These are phyloP conservation scores for Nycticorax nycticorax DNA, from an alignment of 2,113 vertebrate species.

Conservation along the genomic window DNA sequence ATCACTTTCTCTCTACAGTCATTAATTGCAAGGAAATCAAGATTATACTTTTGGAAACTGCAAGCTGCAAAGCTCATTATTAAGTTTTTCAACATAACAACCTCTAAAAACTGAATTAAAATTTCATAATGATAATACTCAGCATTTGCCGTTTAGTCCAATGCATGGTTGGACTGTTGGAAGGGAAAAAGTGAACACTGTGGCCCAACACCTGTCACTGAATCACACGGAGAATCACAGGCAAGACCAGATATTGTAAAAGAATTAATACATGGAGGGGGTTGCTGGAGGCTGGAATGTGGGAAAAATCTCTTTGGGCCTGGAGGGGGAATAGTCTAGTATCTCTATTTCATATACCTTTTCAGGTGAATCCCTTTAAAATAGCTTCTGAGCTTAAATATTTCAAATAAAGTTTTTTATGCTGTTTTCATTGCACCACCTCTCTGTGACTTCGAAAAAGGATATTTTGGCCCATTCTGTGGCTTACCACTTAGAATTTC, in stretches of 20 bases:
- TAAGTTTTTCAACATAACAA: constrained; percentile 11
- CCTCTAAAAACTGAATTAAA: constrained; percentile 5
- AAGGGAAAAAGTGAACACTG: neutral
- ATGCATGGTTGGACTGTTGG: neutral
- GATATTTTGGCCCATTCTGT: neutral
- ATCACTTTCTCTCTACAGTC: neutral
- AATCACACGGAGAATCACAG: neutral
- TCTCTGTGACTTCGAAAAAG: neutral
- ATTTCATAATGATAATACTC: neutral
- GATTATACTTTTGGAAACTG: constrained; percentile 16
- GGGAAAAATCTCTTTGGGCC: neutral
- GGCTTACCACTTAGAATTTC: neutral
- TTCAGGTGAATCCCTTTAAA: neutral
- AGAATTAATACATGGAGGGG: neutral
- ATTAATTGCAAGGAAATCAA: constrained; percentile 52
- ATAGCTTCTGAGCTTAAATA: neutral
- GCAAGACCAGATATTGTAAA: neutral
- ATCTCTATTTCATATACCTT: neutral
- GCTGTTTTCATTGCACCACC: neutral
- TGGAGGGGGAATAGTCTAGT: neutral
- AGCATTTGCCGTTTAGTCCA: neutral
- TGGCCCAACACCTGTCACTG: neutral
- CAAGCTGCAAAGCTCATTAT: constrained; percentile 5
- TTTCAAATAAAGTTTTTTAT: neutral
- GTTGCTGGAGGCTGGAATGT: neutral